Percentiles rank a stretch among this genome's conserved stretches.
These are phyloP conservation scores for Machaerirhynchus nigripectus DNA, from an alignment of 2,113 vertebrate genomes.

Conservation along the genomic window DNA sequence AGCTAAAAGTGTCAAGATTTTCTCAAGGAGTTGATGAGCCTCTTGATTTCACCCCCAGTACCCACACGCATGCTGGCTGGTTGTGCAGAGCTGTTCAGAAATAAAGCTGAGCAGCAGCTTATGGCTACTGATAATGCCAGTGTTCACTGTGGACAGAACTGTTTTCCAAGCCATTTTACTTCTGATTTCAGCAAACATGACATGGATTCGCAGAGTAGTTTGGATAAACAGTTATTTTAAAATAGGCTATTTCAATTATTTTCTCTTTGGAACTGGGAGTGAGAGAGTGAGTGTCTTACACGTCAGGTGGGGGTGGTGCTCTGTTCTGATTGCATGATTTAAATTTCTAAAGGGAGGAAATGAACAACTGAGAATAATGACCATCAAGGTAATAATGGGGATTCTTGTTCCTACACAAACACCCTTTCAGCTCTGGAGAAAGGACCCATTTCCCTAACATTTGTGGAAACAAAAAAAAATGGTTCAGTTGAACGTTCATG, in stretches of 20 bases:
- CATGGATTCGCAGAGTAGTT: background rate
- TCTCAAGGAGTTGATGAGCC: background rate
- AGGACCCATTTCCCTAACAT: slow-evolving; percentile 1
- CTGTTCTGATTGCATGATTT: background rate
- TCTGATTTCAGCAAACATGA: background rate
- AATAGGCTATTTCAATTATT: background rate
- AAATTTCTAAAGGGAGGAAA: background rate
- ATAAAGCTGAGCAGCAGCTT: background rate
- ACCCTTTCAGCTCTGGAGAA: slow-evolving; percentile 35
- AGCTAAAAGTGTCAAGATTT: background rate
- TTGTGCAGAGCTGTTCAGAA: background rate
- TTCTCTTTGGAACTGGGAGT: background rate
- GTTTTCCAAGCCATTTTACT: background rate
- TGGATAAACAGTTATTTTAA: background rate
- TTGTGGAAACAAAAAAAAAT: slow-evolving; percentile 18
- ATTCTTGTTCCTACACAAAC: slow-evolving; percentile 20
- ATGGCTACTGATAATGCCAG: background rate
- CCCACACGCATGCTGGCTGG: background rate
- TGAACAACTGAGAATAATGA: background rate
- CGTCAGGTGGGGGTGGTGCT: background rate
- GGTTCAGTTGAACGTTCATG: background rate
- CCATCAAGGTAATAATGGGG: slow-evolving; percentile 7
- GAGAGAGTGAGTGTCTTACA: background rate
- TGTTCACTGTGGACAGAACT: background rate
- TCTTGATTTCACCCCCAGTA: background rate